Evolutionary conservation across 1,140 invertebrate genomes (phyloP).

Genomic region (Nomia melanderi): DNA sequence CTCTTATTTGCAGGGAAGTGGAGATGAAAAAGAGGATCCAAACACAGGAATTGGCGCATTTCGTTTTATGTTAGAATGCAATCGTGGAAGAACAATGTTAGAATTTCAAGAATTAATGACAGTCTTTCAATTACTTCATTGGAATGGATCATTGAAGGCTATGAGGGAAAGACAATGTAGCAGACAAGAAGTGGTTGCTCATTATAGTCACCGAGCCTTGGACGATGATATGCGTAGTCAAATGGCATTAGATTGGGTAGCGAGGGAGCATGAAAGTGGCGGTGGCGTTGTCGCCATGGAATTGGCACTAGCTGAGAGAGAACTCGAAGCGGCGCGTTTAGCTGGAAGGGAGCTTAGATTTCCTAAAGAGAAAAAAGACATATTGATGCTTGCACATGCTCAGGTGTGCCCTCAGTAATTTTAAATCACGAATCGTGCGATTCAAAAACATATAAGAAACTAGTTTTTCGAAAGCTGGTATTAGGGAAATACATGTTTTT

Average conservation of each 20-base stretch:
- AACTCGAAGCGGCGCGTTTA: slow-evolving; percentile 93
- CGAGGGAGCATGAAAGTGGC: slow-evolving; percentile 90
- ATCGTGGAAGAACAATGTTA: slow-evolving; percentile 95
- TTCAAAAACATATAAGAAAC: slow-evolving; percentile 34
- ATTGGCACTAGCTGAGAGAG: slow-evolving; percentile 90
- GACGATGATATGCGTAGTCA: slow-evolving; percentile 98
- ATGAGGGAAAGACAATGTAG: slow-evolving; percentile 96
- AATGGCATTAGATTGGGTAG: slow-evolving; percentile 98
- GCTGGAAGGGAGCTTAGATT: slow-evolving; percentile 95
- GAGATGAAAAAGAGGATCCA: slow-evolving; percentile 88
- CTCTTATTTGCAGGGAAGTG: slow-evolving; percentile 63
- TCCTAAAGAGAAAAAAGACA: slow-evolving; percentile 97
- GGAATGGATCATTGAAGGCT: slow-evolving; percentile 96
- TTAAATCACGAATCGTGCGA: not conserved
- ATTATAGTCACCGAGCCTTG: slow-evolving; percentile 93
- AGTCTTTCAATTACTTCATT: slow-evolving; percentile 96
- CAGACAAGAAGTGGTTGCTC: slow-evolving; percentile 96
- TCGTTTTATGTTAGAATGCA: slow-evolving; percentile 96
- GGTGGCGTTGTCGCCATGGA: slow-evolving; percentile 90
- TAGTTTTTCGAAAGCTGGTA: slow-evolving; percentile 46
- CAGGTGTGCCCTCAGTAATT: slow-evolving; percentile 83
- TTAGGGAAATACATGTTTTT: slow-evolving; percentile 27
- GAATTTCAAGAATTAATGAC: slow-evolving; percentile 99
- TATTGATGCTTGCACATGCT: slow-evolving; percentile 92
- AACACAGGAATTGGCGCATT: slow-evolving; percentile 95